Conservation (phyloP, 2,113 vertebrate species). For the Tachysurus fulvidraco region DNA sequence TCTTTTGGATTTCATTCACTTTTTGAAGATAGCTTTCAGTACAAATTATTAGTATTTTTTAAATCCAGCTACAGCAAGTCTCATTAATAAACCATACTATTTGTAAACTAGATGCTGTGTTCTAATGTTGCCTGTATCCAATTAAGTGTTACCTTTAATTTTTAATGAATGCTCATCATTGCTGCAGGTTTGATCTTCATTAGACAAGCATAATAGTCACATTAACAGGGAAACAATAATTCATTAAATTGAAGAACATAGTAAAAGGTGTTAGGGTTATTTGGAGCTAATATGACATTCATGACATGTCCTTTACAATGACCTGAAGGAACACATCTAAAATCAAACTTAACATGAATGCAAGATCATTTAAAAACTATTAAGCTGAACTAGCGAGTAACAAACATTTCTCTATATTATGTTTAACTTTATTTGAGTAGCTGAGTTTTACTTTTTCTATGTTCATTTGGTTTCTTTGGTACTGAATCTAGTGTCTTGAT, state of each 20-base stretch:
- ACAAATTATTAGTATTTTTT: constrained; percentile 20
- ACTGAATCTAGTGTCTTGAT: neutral
- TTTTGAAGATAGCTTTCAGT: constrained; percentile 50
- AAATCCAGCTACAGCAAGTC: constrained; percentile 57
- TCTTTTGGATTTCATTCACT: neutral
- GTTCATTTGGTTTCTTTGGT: neutral
- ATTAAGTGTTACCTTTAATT: constrained; percentile 69
- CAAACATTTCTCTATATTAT: neutral
- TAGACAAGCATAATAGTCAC: constrained; percentile 53
- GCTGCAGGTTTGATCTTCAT: constrained; percentile 63
- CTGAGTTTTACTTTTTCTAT: neutral
- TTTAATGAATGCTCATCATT: constrained; percentile 65
- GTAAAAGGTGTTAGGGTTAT: neutral
- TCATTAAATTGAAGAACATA: neutral
- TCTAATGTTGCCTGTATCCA: constrained; percentile 74
- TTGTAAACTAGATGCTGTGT: constrained; percentile 67
- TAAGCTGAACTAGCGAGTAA: neutral
- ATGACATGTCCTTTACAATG: neutral
- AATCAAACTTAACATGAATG: neutral
- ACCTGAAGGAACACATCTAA: neutral
- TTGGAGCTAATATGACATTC: neutral
- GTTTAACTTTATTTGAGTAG: neutral
- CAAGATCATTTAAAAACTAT: neutral
- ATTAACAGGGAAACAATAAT: constrained; percentile 5
- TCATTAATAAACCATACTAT: constrained; percentile 72